Percentiles rank a stretch among this genome's conserved stretches.
These are phyloP conservation scores for Oncorhynchus keta DNA, from an alignment of 2,113 vertebrate genomes.

Conservation along the genomic window DNA sequence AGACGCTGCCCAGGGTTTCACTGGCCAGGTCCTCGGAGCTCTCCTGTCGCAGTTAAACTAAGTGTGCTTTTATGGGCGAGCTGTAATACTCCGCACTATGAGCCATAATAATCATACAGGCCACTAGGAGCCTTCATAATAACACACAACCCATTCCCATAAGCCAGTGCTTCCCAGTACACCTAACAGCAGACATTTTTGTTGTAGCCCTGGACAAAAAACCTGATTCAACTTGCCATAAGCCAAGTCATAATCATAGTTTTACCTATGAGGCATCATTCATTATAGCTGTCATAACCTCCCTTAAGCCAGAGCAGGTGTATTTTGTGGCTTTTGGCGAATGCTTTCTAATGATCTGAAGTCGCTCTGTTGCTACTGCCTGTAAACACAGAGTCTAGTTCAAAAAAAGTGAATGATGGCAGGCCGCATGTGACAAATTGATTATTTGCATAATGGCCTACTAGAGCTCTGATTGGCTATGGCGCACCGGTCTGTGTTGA, in stretches of 20 bases:
- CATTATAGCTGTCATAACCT: slow-evolving; percentile 31
- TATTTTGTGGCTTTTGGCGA: no score
- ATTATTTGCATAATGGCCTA: no score
- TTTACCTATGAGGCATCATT: slow-evolving; percentile 35
- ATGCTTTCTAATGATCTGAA: no score
- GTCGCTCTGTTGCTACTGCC: no score
- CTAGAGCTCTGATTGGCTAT: no score
- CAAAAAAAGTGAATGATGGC: no score
- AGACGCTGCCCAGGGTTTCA: slow-evolving; percentile 67
- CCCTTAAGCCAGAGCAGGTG: neutral
- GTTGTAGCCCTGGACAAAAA: neutral
- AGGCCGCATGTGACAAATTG: no score
- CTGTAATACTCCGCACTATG: slow-evolving; percentile 59
- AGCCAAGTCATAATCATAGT: slow-evolving; percentile 41
- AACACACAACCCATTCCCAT: slow-evolving; percentile 34
- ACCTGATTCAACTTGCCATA: neutral
- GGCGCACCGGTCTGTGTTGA: no score
- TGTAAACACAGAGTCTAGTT: no score
- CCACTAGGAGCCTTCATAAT: slow-evolving; percentile 51
- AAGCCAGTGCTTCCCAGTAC: neutral
- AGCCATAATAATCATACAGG: slow-evolving; percentile 58
- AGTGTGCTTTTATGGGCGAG: slow-evolving; percentile 71
- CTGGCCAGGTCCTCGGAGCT: slow-evolving; percentile 67
- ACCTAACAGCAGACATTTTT: no score
- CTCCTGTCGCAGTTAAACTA: slow-evolving; percentile 72